Conservation (phyloP, 2,888 invertebrate species). For the Heterodera filipjevi region DNA sequence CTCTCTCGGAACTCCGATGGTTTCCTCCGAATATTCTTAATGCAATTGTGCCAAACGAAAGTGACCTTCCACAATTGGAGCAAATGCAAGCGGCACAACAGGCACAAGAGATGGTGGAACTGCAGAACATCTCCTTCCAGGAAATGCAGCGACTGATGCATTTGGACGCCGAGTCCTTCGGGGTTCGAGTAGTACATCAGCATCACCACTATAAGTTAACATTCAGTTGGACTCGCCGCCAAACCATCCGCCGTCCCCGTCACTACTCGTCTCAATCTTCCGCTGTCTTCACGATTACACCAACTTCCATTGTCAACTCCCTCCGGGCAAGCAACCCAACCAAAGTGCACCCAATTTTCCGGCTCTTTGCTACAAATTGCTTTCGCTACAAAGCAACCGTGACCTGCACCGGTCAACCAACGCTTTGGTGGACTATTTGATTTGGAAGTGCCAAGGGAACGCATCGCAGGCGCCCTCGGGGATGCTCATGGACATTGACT, state of each 20-base stretch:
- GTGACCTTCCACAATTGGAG: slow-evolving; percentile 2
- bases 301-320: background rate
- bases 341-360: slow-evolving; percentile 2
- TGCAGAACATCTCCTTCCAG: slow-evolving; percentile 5
- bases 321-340: slow-evolving; percentile 13
- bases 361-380: slow-evolving; percentile 28
- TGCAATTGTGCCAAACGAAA: background rate
- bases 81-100: slow-evolving; percentile 10
- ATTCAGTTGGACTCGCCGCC: slow-evolving; percentile 14
- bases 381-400: slow-evolving; percentile 30
- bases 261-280: slow-evolving; percentile 33
- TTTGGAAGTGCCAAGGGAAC: slow-evolving; percentile 26
- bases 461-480: slow-evolving; percentile 1
- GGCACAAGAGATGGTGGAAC: slow-evolving; percentile 14
- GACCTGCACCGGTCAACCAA: slow-evolving; percentile 40
- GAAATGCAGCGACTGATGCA: slow-evolving; percentile 23
- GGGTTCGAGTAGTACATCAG: background rate
- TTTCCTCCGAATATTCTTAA: slow-evolving; percentile 8
- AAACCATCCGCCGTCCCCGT: background rate
- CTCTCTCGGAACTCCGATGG: slow-evolving; percentile 15
- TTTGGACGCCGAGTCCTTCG: slow-evolving; percentile 19
- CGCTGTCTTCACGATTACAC: slow-evolving; percentile 29
- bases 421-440: slow-evolving; percentile 46
- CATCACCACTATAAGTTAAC: background rate
- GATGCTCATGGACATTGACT: background rate